phyloP scores from a whole-genome alignment of 2,888 invertebrate genomes.

The Eristalis tenax region DNA sequence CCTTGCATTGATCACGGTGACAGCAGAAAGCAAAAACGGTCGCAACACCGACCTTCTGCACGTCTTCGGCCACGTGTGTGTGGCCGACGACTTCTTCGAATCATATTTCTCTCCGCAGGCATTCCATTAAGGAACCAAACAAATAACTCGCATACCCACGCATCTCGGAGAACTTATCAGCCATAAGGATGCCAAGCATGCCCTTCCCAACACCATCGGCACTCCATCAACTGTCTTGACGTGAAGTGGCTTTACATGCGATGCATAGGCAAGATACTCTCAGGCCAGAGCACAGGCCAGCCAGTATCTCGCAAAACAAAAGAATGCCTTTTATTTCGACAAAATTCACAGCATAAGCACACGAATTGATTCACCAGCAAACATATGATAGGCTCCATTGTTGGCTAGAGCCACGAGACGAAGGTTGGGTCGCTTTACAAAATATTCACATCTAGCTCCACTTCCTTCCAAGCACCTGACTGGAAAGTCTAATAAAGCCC shows the following conservation, averaged over 20 bases:
- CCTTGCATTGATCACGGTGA: not conserved
- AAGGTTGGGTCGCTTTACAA: constrained; percentile 60
- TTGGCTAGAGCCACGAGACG: constrained; percentile 12
- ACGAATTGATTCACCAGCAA: constrained; percentile 37
- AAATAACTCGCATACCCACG: not conserved
- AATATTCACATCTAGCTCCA: constrained; percentile 56
- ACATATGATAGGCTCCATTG: constrained; percentile 25
- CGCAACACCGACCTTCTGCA: not conserved
- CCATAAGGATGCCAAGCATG: constrained; percentile 29
- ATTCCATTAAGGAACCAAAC: not conserved
- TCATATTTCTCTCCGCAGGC: not conserved
- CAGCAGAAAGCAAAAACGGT: not conserved
- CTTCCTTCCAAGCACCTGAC: constrained; percentile 62
- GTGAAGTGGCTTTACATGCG: constrained; percentile 26
- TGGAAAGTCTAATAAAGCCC: constrained; percentile 59
- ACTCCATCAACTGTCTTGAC: constrained; percentile 18
- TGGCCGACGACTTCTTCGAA: not conserved
- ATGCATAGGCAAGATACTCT: constrained; percentile 50
- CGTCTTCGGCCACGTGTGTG: not conserved
- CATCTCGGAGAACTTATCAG: not conserved
- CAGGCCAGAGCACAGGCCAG: not conserved
- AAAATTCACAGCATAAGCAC: constrained; percentile 44
- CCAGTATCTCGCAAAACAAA: constrained; percentile 25
- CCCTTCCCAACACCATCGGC: not conserved
- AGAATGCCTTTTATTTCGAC: constrained; percentile 4